Conservation (phyloP, 2,888 invertebrate genomes). For the Neoitamus cyanurus region DNA sequence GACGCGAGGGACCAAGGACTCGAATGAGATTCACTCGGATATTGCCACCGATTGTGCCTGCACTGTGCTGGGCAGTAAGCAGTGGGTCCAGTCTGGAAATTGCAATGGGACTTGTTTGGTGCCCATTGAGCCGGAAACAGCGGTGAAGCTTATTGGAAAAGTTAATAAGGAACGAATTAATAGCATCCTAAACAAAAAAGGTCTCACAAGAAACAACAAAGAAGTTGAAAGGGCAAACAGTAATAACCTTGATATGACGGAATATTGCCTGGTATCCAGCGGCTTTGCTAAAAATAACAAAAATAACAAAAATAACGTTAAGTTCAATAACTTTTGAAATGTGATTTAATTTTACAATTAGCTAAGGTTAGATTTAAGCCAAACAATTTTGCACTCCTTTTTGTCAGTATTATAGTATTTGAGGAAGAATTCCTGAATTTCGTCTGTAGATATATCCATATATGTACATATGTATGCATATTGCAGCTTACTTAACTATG, state of each 20-base stretch:
- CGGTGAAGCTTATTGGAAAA: not conserved
- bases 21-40: not conserved
- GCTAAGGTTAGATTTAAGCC: not conserved
- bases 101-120: slow-evolving; percentile 15
- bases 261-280: not conserved
- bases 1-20: not conserved
- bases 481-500: no score
- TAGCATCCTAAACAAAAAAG: not conserved
- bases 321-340: slow-evolving; percentile 51
- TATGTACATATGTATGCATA: not conserved
- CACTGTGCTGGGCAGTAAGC: slow-evolving; percentile 18
- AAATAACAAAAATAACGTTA: slow-evolving; percentile 19
- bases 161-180: not conserved
- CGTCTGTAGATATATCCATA: not conserved
- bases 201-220: not conserved
- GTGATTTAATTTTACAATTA: slow-evolving; percentile 43
- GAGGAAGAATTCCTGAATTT: not conserved
- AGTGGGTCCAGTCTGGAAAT: slow-evolving; percentile 34
- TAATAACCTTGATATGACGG: slow-evolving; percentile 9
- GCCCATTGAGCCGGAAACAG: not conserved
- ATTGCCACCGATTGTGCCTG: slow-evolving; percentile 36
- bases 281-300: not conserved
- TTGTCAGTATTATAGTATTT: not conserved
- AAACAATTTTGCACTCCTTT: not conserved
- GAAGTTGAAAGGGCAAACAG: not conserved